Conservation (phyloP, 2,113 vertebrate genomes). For the Sclerurus mexicanus region DNA sequence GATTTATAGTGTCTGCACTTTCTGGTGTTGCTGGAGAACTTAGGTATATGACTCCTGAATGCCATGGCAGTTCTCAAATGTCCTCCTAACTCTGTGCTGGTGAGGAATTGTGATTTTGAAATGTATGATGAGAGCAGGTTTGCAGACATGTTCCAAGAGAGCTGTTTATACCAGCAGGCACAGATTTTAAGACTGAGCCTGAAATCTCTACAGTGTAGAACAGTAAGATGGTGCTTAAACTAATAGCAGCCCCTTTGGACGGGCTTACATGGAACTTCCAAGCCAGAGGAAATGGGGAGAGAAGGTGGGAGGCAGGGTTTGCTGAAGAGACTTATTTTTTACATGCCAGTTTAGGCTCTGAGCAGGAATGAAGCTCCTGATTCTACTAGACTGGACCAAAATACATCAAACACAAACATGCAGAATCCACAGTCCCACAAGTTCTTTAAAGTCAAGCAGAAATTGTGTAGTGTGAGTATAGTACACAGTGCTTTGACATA, state of each 20-base stretch:
- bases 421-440: background rate
- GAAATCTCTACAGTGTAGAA: background rate
- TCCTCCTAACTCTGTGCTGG: background rate
- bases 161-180: background rate
- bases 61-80: background rate
- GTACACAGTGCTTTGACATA: background rate
- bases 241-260: background rate
- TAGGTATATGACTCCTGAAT: background rate
- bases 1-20: conserved; percentile 40
- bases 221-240: background rate
- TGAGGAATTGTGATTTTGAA: background rate
- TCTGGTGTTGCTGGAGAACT: background rate
- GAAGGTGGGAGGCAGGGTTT: background rate
- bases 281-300: background rate
- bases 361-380: background rate
- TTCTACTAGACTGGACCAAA: background rate
- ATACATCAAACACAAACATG: background rate
- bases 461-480: background rate
- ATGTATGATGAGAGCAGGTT: background rate
- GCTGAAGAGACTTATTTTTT: background rate
- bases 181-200: background rate
- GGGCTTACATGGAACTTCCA: background rate
- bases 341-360: background rate
- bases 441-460: background rate
- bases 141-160: background rate